phyloP scores from a whole-genome alignment of 2,113 vertebrate species.

The Pangasianodon hypophthalmus region DNA sequence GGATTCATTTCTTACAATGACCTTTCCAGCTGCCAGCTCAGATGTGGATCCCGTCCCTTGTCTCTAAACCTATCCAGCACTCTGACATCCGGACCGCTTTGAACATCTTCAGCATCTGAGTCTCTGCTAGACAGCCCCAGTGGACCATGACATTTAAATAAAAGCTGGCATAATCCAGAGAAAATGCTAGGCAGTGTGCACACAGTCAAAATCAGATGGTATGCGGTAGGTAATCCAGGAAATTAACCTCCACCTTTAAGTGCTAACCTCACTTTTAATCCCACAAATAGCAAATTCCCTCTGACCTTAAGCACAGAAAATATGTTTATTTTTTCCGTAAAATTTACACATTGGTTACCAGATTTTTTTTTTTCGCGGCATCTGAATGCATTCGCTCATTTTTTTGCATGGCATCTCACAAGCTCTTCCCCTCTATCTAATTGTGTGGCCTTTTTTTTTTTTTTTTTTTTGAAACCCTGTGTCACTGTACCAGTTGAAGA shows the following conservation, averaged over 20 bases:
- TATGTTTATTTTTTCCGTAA: constrained; percentile 21
- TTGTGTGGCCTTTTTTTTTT: constrained; percentile 52
- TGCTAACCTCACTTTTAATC: constrained; percentile 65
- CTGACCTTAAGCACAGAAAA: not conserved
- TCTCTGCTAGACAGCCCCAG: constrained; percentile 54
- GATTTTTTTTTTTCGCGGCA: constrained; percentile 46
- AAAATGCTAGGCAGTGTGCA: constrained; percentile 59
- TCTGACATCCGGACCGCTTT: constrained; percentile 59
- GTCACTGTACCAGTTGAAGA: constrained; percentile 46
- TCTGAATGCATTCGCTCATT: constrained; percentile 11
- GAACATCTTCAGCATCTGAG: constrained; percentile 63
- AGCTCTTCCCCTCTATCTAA: constrained; percentile 60
- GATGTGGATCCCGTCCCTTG: constrained; percentile 50
- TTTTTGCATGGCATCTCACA: constrained; percentile 31
- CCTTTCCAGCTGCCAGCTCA: constrained; percentile 60
- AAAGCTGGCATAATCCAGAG: constrained; percentile 70
- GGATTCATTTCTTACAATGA: constrained; percentile 48
- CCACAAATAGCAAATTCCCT: constrained; percentile 42
- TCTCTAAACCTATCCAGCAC: constrained; percentile 45
- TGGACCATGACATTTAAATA: constrained; percentile 75
- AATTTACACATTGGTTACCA: constrained; percentile 65
- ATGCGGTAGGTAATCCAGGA: constrained; percentile 64
- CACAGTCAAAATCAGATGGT: constrained; percentile 70
- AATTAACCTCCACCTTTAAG: constrained; percentile 59
- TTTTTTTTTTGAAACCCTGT: constrained; percentile 44